Conservation (phyloP, 2,888 invertebrate species). For the Agrotis exclamationis region DNA sequence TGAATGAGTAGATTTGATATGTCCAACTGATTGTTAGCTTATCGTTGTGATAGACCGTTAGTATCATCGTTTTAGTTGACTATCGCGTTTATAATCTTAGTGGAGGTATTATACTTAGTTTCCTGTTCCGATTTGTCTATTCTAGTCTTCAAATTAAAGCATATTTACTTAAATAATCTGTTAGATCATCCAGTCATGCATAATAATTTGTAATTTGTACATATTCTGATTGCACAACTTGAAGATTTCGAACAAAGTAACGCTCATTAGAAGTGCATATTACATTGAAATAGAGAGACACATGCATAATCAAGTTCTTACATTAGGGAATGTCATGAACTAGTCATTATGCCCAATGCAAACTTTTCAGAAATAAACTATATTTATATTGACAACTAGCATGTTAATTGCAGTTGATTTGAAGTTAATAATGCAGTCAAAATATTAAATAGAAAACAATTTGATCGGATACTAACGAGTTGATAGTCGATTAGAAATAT, state of each 20-base stretch:
- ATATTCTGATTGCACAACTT: conserved; percentile 86
- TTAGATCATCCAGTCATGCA: conserved; percentile 72
- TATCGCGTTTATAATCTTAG: conserved; percentile 58
- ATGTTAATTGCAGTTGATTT: conserved; percentile 81
- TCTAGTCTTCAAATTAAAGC: conserved; percentile 84
- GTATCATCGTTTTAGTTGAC: conserved; percentile 62
- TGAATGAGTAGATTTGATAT: conserved; percentile 41
- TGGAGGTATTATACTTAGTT: conserved; percentile 58
- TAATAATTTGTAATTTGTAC: conserved; percentile 83
- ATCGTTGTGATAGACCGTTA: conserved; percentile 63
- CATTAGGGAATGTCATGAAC: conserved; percentile 26
- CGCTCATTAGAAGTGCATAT: conserved; percentile 37
- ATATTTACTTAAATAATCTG: conserved; percentile 71
- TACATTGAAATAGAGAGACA: conserved; percentile 38
- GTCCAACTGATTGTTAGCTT: conserved; percentile 50
- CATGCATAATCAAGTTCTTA: conserved; percentile 19
- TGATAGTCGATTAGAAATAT: conserved; percentile 48
- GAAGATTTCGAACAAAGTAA: conserved; percentile 62
- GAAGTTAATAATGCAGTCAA: conserved; percentile 68
- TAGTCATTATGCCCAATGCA: conserved; percentile 47
- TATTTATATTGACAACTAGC: conserved; percentile 29
- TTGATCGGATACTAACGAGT: conserved; percentile 47
- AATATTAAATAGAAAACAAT: conserved; percentile 41
- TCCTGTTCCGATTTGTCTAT: conserved; percentile 70
- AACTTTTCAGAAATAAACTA: conserved; percentile 31